Base-by-base conservation (phyloP, 2,888 invertebrate genomes). In the Hypolimnas misippus region DNA sequence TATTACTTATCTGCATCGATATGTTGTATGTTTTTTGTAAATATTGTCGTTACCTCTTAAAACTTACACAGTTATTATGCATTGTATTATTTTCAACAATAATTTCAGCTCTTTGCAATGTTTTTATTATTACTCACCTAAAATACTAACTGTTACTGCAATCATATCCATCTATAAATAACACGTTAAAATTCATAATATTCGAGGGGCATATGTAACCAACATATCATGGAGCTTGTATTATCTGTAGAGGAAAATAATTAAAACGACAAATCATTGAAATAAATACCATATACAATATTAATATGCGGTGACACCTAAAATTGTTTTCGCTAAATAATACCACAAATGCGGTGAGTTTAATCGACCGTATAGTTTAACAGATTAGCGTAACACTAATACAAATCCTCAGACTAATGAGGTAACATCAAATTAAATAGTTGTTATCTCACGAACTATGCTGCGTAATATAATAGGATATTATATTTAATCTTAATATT, bases 311-410 rank as follows among this genome's bases (percentile, higher is more conserved):
- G 46, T 35, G 56, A 57, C 44, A 38, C 25, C 56, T 62, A 53
- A 49, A 62, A 57, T 57, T 52, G 52, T 57, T 62, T 52, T 38
- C 52, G 35, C 52, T 52, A 52, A 62, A 57, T 56, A 52, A 57
- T 44, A 52, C 56, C 29, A 10, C 44, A 35, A 52, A 42, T 46
- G 42, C 35, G 62, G 62, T 53, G 31, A 52, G 52, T 52, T 57
- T 57, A 62, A 52, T 33, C 35, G 35, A 62, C 52, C 57, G 44
- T 56, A 29, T 52, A 46, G 57, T 57, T 62, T 46, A 62, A 62
- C 50, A 35, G 19, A 57, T 52, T 62, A 57, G 46, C 35, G 44
- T 46, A 44, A 53, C 46, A 54, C 46, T 54, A 25, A 49, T 53
- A 54, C 31, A 16, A 54, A 49, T 49, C 49, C 29, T 49, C 49